Evolutionary conservation across 2,888 invertebrate genomes (phyloP).

Genomic region (Dexiosoma caninum): DNA sequence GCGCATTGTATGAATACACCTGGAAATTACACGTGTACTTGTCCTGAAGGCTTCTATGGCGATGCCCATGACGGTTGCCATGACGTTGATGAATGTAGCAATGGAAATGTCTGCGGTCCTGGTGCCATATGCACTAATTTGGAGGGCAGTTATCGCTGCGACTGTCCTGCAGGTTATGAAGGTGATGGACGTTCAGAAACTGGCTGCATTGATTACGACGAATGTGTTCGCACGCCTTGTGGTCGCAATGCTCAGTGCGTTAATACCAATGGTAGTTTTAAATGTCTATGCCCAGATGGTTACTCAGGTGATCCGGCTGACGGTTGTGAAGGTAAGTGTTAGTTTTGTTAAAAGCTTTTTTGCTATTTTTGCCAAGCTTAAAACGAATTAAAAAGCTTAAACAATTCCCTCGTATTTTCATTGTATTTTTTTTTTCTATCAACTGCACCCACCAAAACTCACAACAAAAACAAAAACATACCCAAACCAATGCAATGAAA

Average conservation of each 20-base stretch:
- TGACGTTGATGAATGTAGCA: constrained; percentile 90
- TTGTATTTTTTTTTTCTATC: constrained; percentile 29
- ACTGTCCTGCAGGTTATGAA: constrained; percentile 89
- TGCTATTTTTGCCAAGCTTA: constrained; percentile 9
- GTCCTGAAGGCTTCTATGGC: constrained; percentile 89
- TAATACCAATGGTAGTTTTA: constrained; percentile 87
- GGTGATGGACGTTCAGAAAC: constrained; percentile 85
- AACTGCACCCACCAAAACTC: constrained; percentile 43
- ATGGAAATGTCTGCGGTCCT: constrained; percentile 85
- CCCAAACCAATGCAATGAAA: neutral
- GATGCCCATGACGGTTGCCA: constrained; percentile 88
- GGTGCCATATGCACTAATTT: constrained; percentile 89
- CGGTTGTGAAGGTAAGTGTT: constrained; percentile 84
- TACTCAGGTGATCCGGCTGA: constrained; percentile 87
- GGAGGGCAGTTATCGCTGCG: constrained; percentile 89
- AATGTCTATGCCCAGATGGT: constrained; percentile 90
- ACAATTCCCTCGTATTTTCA: constrained; percentile 13
- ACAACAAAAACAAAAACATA: constrained; percentile 17
- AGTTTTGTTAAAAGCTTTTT: neutral
- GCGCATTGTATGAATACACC: constrained; percentile 89
- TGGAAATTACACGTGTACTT: constrained; percentile 92
- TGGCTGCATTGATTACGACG: constrained; percentile 86
- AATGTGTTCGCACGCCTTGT: constrained; percentile 86
- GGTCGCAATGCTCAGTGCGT: constrained; percentile 88
- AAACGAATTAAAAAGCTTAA: constrained; percentile 11